Base-by-base conservation (phyloP, 2,113 vertebrate genomes). In the Lontra canadensis region DNA sequence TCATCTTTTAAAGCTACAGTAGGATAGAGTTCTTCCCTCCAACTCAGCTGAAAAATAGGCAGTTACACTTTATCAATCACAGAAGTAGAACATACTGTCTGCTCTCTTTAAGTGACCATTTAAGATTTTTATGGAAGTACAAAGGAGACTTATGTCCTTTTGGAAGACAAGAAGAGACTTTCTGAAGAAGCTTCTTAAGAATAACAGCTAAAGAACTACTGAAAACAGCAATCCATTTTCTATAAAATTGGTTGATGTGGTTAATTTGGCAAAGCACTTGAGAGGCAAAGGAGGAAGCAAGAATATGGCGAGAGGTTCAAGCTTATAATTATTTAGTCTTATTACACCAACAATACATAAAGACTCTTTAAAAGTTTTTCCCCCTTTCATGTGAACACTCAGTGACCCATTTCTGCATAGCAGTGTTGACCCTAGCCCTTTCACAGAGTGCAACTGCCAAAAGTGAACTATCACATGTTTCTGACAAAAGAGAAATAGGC, bases 201-300 rank as follows among this genome's bases (percentile, higher is more conserved):
- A 93, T 63, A 96, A 91, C n/a, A 63, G 36, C 94, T 95, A 88
- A 97, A 96, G 88, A 96, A 93, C 52, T 93, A 94, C 67, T 97
- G 85, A 78, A 94, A 92, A 85, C 39, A 96, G 81, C 31, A 93
- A 95, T 86, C 44, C 52, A 91, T 92, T 94, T 96, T 97, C 79
- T 94, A 42, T 80, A 88, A 97, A 98, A 94, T 49, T 92, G 73
- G 90, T 85, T 98, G 94, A 98, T 94, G 94, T 98, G 96, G 95
- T 95, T 97, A 91, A 94, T 96, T 95, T 98, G 98, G 97, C 98
- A 98, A 87, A 86, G 90, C 82, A 97, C 97, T 96, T 98, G 78
- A 98, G 85, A 96, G 25, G 88, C 73, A 59, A 34, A 96, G 49
- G 29, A 85, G 39, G 88, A 97, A 95, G 74, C 55, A 94, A 97